phyloP scores from a whole-genome alignment of 1,140 invertebrate species.

The Pectinophora gossypiella region DNA sequence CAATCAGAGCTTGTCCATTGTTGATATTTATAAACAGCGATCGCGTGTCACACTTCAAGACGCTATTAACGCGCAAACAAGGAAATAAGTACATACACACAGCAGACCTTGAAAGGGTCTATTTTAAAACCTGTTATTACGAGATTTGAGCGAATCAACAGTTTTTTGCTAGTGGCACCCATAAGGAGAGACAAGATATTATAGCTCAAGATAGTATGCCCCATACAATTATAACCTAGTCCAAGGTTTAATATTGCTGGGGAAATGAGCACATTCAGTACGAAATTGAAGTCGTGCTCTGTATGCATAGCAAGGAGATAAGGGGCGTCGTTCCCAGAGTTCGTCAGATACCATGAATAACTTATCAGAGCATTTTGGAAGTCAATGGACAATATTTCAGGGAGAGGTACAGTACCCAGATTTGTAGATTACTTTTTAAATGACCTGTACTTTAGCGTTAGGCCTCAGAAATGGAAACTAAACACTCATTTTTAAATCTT shows the following conservation, averaged over 20 bases:
- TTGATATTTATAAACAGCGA: not conserved
- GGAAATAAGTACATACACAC: conserved; percentile 1
- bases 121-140: not conserved
- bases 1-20: too few species aligned
- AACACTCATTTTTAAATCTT: too few species aligned
- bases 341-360: conserved; percentile 55
- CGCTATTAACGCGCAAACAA: not conserved
- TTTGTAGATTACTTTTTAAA: too few species aligned
- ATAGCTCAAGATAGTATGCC: too few species aligned
- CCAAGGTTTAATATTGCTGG: conserved; percentile 17
- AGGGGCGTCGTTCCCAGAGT: conserved; percentile 22
- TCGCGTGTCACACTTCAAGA: not conserved
- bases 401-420: too few species aligned
- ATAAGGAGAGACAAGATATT: not conserved
- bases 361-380: conserved; percentile 38
- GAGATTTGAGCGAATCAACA: not conserved
- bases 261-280: conserved; percentile 28
- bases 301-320: conserved; percentile 44
- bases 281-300: conserved; percentile 41
- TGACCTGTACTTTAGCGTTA: too few species aligned
- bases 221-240: conserved; percentile 13
- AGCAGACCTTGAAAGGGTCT: conserved; percentile 2
- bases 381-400: conserved; percentile 22
- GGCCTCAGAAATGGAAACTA: too few species aligned
- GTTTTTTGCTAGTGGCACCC: not conserved